Conservation (phyloP, 2,888 invertebrate species). For the Pammene fasciana region DNA sequence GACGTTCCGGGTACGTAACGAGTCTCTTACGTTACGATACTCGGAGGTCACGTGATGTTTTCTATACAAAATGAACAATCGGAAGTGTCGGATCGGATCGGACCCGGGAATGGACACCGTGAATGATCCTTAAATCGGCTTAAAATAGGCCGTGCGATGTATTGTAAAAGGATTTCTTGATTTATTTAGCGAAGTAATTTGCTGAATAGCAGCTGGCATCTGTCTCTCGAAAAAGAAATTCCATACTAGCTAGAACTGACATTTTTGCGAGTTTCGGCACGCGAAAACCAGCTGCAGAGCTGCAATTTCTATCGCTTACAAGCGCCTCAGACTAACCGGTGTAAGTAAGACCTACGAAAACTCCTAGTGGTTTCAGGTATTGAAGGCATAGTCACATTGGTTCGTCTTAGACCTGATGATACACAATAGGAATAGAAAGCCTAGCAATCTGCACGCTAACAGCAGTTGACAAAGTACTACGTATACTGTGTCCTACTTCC, state of each 20-base stretch:
- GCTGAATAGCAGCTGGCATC: conserved; percentile 35
- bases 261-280: conserved; percentile 30
- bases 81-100: no score
- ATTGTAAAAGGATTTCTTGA: conserved; percentile 15
- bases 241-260: conserved; percentile 27
- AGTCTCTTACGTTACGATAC: no score
- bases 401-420: neutral
- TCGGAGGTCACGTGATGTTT: no score
- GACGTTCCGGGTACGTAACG: no score
- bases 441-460: conserved; percentile 45
- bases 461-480: conserved; percentile 39
- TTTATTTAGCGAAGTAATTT: conserved; percentile 36
- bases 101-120: no score
- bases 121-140: no score
- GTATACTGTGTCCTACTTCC: conserved; percentile 11
- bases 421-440: neutral
- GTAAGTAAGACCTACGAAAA: neutral
- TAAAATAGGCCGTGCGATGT: conserved; percentile 11
- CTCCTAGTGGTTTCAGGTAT: neutral
- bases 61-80: no score
- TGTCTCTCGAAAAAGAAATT: conserved; percentile 33
- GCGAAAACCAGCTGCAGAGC: conserved; percentile 14
- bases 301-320: neutral
- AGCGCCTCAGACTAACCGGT: neutral
- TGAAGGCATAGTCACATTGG: neutral